Conservation (phyloP, 2,113 vertebrate genomes). For the Gasterosteus aculeatus region DNA sequence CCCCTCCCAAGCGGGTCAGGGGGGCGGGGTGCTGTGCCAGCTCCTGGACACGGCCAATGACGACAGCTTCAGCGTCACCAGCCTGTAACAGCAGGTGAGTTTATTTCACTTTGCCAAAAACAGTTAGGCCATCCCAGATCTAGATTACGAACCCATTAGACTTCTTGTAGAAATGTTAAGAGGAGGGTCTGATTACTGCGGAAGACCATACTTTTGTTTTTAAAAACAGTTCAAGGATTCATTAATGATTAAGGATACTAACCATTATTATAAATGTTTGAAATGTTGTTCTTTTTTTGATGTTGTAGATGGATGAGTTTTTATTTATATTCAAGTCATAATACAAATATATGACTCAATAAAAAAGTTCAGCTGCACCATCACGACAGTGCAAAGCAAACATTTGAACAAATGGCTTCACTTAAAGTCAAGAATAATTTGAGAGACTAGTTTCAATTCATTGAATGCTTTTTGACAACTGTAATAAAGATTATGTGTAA, state of each 20-base stretch:
- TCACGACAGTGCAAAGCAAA: neutral
- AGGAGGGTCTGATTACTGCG: neutral
- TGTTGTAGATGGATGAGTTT: neutral
- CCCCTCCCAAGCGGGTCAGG: conserved; percentile 87
- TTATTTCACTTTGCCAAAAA: neutral
- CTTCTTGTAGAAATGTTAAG: neutral
- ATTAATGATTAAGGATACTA: neutral
- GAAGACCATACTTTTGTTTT: neutral
- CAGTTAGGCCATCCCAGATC: neutral
- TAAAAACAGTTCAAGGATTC: neutral
- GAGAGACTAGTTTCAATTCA: neutral
- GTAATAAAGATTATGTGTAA: neutral
- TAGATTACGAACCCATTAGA: neutral
- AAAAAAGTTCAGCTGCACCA: neutral
- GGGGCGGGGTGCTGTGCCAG: conserved; percentile 93
- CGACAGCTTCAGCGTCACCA: conserved; percentile 98
- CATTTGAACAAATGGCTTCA: neutral
- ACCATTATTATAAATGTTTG: neutral
- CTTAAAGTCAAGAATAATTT: neutral
- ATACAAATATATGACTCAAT: neutral
- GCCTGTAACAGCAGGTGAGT: conserved; percentile 93
- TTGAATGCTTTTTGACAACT: neutral
- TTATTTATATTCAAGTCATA: conserved; percentile 1
- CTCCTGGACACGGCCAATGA: conserved; percentile 94
- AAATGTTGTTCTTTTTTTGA: neutral